A percentile compares a stretch with the other conserved stretches of the same genome.
Conservation (phyloP, 92 coral and sea anemone species). For the Zoanthus solanderi region DNA sequence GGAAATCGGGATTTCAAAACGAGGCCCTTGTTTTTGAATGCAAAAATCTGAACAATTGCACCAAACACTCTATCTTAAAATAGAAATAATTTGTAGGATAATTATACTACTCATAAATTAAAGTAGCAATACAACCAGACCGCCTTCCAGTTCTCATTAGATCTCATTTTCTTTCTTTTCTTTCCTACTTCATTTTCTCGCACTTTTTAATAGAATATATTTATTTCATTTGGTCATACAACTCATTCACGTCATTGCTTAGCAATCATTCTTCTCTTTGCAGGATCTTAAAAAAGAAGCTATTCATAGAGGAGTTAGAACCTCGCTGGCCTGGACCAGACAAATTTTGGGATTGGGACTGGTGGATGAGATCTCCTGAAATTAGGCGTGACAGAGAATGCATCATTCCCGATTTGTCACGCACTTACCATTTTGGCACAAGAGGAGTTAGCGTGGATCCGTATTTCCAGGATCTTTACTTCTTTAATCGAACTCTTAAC, state of each 20-base stretch:
- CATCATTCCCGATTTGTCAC: constrained; percentile 34
- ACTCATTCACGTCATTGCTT: background rate
- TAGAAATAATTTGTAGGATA: no score
- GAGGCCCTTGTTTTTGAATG: no score
- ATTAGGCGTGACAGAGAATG: constrained; percentile 45
- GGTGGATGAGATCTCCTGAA: constrained; percentile 44
- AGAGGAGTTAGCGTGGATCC: constrained; percentile 32
- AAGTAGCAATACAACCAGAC: no score
- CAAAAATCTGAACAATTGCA: no score
- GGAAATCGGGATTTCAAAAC: no score
- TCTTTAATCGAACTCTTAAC: constrained; percentile 32
- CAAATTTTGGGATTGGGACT: constrained; percentile 49
- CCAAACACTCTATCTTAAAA: no score
- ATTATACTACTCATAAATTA: no score
- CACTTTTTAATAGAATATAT: no score
- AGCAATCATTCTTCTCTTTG: background rate
- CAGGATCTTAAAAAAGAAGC: constrained; percentile 30
- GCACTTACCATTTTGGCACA: constrained; percentile 42
- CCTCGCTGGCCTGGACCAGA: constrained; percentile 44
- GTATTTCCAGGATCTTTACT: constrained; percentile 35
- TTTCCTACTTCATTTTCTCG: background rate
- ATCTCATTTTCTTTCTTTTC: background rate
- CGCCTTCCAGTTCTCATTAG: background rate
- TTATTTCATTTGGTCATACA: background rate
- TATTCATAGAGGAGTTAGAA: constrained; percentile 33